Evolutionary conservation across 2,113 vertebrate genomes (phyloP).

Genomic region (Cebus imitator): DNA sequence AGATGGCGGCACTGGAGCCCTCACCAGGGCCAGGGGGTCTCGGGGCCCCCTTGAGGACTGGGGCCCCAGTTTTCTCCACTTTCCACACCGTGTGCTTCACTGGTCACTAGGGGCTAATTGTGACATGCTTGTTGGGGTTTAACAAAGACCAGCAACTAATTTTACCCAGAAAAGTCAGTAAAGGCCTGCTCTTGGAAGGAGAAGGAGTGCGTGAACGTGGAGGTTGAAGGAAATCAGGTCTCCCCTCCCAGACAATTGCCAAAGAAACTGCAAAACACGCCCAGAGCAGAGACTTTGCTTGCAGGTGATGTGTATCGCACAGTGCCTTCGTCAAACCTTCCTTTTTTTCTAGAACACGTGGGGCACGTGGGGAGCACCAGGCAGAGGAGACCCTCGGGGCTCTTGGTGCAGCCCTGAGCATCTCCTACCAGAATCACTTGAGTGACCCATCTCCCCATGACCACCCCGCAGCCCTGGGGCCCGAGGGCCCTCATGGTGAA

Average conservation of each 20-base stretch:
- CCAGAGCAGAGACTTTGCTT: fast-evolving
- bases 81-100: fast-evolving
- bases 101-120: background rate
- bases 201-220: fast-evolving
- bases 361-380: fast-evolving
- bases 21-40: fast-evolving
- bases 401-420: background rate
- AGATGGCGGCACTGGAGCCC: fast-evolving
- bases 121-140: fast-evolving
- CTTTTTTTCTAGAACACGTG: background rate
- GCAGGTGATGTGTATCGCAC: fast-evolving
- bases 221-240: no score
- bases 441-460: background rate
- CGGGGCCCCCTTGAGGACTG: fast-evolving
- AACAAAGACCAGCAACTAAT: fast-evolving
- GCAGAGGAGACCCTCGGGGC: fast-evolving
- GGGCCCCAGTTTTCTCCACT: fast-evolving
- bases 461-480: background rate
- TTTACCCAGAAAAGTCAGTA: fast-evolving
- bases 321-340: fast-evolving
- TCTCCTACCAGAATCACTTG: background rate
- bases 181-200: background rate
- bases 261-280: fast-evolving
- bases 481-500: fast-evolving
- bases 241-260: fast-evolving